These are phyloP conservation scores for Dunckerocampus dactyliophorus DNA, from an alignment of 2,113 vertebrate genomes.

Conservation along the genomic window DNA sequence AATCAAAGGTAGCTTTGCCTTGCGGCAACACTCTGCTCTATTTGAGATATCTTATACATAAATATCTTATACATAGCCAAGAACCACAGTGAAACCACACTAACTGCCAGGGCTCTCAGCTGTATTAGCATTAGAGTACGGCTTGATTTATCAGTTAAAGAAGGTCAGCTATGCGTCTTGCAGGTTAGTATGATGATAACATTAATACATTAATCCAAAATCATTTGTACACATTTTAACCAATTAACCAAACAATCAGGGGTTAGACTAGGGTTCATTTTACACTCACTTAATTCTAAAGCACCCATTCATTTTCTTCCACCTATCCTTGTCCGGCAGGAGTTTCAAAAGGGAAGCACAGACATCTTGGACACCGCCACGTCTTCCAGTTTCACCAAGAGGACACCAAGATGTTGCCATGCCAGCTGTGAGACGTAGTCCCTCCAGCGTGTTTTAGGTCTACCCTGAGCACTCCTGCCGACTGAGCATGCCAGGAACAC, in stretches of 20 bases:
- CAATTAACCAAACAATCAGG: background rate
- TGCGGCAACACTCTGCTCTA: constrained; percentile 52
- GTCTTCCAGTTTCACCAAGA: too few relatives aligned
- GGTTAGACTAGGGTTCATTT: background rate
- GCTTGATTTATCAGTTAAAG: constrained; percentile 54
- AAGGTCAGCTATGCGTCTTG: background rate
- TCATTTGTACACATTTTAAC: background rate
- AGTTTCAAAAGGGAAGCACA: too few relatives aligned
- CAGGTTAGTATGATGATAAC: background rate
- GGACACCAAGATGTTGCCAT: too few relatives aligned
- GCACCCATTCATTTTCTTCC: background rate
- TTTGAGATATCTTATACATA: too few relatives aligned
- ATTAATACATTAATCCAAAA: background rate
- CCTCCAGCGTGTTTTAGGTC: too few relatives aligned
- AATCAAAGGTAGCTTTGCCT: constrained; percentile 47
- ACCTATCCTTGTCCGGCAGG: background rate
- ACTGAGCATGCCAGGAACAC: too few relatives aligned
- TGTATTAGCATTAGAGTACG: constrained; percentile 68
- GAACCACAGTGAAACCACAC: constrained; percentile 62
- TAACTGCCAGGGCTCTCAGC: constrained; percentile 57
- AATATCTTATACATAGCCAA: constrained; percentile 63
- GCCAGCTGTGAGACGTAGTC: too few relatives aligned
- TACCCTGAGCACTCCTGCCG: too few relatives aligned
- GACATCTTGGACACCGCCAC: too few relatives aligned
- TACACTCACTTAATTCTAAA: background rate